These are phyloP conservation scores for Bombus confusus DNA, from an alignment of 1,140 invertebrate species.

Conservation along the genomic window DNA sequence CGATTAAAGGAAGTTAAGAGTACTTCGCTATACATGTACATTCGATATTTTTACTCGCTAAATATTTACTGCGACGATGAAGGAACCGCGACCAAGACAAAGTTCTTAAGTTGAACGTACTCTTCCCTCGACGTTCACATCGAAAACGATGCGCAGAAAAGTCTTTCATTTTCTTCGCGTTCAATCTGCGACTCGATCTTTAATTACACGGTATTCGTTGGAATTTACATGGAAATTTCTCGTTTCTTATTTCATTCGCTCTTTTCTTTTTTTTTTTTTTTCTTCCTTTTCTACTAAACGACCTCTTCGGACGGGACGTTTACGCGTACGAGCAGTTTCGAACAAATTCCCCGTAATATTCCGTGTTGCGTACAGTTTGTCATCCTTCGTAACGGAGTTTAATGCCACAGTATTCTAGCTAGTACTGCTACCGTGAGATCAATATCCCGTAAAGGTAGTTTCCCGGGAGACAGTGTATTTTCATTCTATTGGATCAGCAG, in stretches of 20 bases:
- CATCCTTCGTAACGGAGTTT: slow-evolving; percentile 51
- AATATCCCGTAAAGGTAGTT: slow-evolving; percentile 57
- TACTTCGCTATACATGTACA: too few species aligned
- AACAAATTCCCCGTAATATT: slow-evolving; percentile 58
- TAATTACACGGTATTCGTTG: too few species aligned
- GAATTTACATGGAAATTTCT: not conserved
- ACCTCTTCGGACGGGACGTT: not conserved
- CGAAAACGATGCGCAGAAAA: too few species aligned
- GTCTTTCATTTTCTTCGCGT: too few species aligned
- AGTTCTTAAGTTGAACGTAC: too few species aligned
- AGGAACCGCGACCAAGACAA: too few species aligned
- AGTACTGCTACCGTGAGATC: slow-evolving; percentile 47
- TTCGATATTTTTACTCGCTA: too few species aligned
- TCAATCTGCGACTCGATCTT: too few species aligned
- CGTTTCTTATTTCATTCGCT: not conserved
- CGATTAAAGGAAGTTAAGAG: too few species aligned
- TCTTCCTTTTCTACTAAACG: not conserved
- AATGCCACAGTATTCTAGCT: slow-evolving; percentile 33
- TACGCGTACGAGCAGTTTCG: not conserved
- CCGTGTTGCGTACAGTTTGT: slow-evolving; percentile 27
- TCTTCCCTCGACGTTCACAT: too few species aligned
- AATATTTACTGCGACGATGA: too few species aligned
- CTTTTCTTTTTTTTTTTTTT: not conserved
- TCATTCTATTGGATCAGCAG: slow-evolving; percentile 55
- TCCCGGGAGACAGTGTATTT: slow-evolving; percentile 47